Base-by-base conservation (phyloP, 2,888 invertebrate species). In the Acanthosepion pharaonis region DNA sequence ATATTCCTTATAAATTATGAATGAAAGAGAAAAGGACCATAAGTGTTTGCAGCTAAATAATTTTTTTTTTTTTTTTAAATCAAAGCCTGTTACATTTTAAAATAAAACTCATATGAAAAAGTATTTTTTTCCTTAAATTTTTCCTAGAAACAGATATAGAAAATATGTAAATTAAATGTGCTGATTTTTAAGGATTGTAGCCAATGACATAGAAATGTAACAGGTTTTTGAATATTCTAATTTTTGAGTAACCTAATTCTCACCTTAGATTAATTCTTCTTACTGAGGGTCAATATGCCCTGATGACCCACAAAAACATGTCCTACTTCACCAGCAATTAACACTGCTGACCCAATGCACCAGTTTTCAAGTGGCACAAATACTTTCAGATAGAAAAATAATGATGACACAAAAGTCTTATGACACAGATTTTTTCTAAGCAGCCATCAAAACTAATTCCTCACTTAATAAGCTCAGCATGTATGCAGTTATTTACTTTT, bases 321-420 rank as follows among this genome's bases (percentile, higher is more conserved):
- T 11, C 78, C 78, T 78, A 78, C 78, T 78, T 78, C 78, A 64
- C 64, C 64, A 78, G 78, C 78, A 78, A 78, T 78, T 78, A 78
- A 11, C n/a, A 78, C 78, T 78, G 78, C 78, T 78, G 78, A 78
- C 78, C 78, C n/a, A 78, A 78, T 78, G n/a, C 78, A 78, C 78
- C 78, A 78, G 78, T 78, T 78, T 78, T n/a, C n/a, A 78, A 78
- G 78, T 78, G n/a, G 15, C n/a, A 78, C 78, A 78, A 78, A 78
- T 78, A 78, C 78, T 78, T 78, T 78, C 78, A 78, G n/a, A 78
- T 78, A 78, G n/a, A 78, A 78, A 59, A 78, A 78, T 78, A 78
- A 78, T 78, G 78, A 78, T 78, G 78, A 78, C 78, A 78, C 78
- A 2, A n/a, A n/a, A 78, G 78, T 78, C 78, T 78, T 78, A 9